A percentile compares a stretch with the other conserved stretches of the same genome.
Conservation (phyloP, 2,797 vertebrate genomes). For the Chiloscyllium punctatum region DNA sequence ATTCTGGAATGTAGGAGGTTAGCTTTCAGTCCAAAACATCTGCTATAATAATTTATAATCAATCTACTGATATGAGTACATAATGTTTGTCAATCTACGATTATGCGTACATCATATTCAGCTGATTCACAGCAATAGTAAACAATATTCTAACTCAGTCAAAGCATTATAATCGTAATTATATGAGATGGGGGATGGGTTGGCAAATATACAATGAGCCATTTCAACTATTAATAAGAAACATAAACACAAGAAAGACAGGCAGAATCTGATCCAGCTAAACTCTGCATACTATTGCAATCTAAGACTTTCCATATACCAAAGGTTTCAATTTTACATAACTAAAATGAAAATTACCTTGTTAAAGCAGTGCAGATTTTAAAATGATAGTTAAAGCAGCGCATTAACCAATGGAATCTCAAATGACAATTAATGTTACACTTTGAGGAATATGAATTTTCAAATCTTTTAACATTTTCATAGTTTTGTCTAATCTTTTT, state of each 20-base stretch:
- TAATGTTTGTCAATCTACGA: neutral
- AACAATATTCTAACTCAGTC: neutral
- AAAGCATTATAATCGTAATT: neutral
- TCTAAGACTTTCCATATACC: neutral
- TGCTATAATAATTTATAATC: neutral
- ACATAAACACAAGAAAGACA: neutral
- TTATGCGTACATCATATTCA: neutral
- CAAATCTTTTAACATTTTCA: neutral
- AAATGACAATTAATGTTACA: neutral
- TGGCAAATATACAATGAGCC: neutral
- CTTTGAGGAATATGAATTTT: neutral
- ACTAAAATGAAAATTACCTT: neutral
- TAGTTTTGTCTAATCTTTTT: neutral
- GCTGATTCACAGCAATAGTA: neutral
- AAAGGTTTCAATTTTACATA: neutral
- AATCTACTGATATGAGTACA: neutral
- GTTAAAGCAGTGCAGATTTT: neutral
- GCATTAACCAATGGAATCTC: neutral
- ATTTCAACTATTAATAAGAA: neutral
- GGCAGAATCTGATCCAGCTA: neutral
- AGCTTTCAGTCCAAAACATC: neutral
- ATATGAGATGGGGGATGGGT: neutral
- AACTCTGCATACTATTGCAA: neutral
- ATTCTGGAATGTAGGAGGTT: neutral
- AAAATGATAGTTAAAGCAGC: neutral